Evolutionary conservation across 2,888 invertebrate species (phyloP).

Genomic region (Synanthedon tipuliformis): DNA sequence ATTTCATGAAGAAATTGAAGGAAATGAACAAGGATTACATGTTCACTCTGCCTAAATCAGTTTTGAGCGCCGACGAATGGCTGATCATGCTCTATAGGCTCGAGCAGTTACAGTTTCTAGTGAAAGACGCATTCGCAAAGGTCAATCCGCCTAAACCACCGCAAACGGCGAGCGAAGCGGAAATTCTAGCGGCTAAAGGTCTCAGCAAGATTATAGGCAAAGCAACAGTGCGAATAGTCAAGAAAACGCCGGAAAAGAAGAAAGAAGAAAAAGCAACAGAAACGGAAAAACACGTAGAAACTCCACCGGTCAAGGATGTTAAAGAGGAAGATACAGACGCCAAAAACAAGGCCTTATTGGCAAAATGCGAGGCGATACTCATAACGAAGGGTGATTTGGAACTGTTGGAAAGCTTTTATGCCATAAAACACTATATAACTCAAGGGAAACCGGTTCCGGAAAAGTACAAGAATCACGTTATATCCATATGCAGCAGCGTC

Average conservation of each 20-base stretch:
- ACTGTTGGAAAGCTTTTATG: slow-evolving; percentile 49
- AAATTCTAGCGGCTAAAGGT: slow-evolving; percentile 56
- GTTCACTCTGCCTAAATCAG: slow-evolving; percentile 45
- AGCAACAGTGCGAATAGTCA: slow-evolving; percentile 28
- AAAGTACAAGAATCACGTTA: slow-evolving; percentile 50
- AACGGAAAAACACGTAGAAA: slow-evolving; percentile 6
- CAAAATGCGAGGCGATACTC: slow-evolving; percentile 51
- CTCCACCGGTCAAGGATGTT: slow-evolving; percentile 6
- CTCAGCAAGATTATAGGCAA: slow-evolving; percentile 57
- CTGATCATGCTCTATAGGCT: slow-evolving; percentile 46
- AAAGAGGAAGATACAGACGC: slow-evolving; percentile 21
- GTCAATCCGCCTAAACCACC: slow-evolving; percentile 15
- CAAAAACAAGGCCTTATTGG: slow-evolving; percentile 40
- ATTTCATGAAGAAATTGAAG: slow-evolving; percentile 39
- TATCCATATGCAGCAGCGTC: slow-evolving; percentile 50
- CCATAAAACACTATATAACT: slow-evolving; percentile 50
- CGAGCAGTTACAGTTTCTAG: slow-evolving; percentile 41
- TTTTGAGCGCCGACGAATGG: slow-evolving; percentile 52
- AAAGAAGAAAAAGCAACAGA: slow-evolving; percentile 15
- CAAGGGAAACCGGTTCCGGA: slow-evolving; percentile 53
- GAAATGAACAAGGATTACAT: slow-evolving; percentile 48
- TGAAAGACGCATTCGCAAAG: slow-evolving; percentile 41
- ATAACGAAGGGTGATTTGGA: slow-evolving; percentile 50
- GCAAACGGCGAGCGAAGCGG: slow-evolving; percentile 45
- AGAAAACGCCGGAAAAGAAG: slow-evolving; percentile 16